Percentiles rank a stretch among this genome's conserved stretches.
These are phyloP conservation scores for Xestia c-nigrum DNA, from an alignment of 2,888 invertebrate species.

Conservation along the genomic window DNA sequence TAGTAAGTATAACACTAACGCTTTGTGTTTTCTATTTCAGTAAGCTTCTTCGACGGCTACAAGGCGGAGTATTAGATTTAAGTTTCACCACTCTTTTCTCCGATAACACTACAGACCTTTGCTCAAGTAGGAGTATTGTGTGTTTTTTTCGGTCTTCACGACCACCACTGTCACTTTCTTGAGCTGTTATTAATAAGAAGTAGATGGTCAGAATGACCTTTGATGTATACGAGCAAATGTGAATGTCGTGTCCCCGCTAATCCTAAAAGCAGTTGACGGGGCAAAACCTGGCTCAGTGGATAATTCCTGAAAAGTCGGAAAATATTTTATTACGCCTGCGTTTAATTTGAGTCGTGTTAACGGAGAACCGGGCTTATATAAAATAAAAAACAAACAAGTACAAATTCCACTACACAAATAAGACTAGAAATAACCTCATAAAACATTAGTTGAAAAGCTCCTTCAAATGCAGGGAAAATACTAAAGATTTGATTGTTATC, in stretches of 20 bases:
- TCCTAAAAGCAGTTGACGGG: conserved; percentile 23
- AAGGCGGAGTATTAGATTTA: conserved; percentile 7
- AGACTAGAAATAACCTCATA: background rate
- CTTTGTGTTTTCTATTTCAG: conserved; percentile 7
- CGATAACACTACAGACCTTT: conserved; percentile 37
- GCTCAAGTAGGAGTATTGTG: conserved; percentile 26
- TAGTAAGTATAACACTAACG: conserved; percentile 19
- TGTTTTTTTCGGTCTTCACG: conserved; percentile 26
- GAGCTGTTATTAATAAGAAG: conserved; percentile 3
- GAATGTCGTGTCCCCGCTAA: conserved; percentile 26
- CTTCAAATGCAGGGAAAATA: conserved; percentile 9
- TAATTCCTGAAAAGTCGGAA: conserved; percentile 10
- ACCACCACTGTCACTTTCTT: conserved; percentile 37
- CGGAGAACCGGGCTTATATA: conserved; percentile 45
- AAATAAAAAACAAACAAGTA: conserved; percentile 32
- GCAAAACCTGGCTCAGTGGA: conserved; percentile 33
- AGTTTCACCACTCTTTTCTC: conserved; percentile 32
- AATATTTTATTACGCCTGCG: conserved; percentile 20
- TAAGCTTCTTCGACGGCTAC: background rate
- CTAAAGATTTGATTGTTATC: conserved; percentile 21
- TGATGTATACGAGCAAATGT: conserved; percentile 23
- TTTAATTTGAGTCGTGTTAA: conserved; percentile 35
- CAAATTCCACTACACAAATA: conserved; percentile 27
- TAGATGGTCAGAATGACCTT: conserved; percentile 17
- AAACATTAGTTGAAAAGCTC: conserved; percentile 24